phyloP scores from a whole-genome alignment of 2,113 vertebrate species.

The Zosterops pallidus region DNA sequence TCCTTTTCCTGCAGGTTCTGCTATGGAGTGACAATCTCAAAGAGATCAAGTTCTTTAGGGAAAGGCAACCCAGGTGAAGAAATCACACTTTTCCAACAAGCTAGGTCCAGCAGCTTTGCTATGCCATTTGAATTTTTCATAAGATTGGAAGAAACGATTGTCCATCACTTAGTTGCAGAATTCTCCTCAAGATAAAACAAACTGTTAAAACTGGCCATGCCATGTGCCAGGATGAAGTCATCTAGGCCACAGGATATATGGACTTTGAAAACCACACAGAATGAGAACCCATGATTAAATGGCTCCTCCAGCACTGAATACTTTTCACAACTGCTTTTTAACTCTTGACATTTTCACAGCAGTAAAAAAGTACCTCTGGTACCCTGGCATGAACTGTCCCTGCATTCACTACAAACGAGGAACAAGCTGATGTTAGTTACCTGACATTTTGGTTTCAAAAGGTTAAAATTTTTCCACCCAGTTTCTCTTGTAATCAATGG shows the following conservation, averaged over 20 bases:
- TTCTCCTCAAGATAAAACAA: not conserved
- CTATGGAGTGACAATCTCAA: not conserved
- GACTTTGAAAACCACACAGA: not conserved
- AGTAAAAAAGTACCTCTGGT: not conserved
- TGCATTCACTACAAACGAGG: not conserved
- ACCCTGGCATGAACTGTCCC: not conserved
- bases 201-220: not conserved
- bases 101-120: not conserved
- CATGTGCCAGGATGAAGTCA: not conserved
- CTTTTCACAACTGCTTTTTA: conserved; percentile 20
- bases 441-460: conserved; percentile 49
- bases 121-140: not conserved
- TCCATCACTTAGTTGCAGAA: not conserved
- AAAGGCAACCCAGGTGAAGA: not conserved
- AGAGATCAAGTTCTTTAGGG: not conserved
- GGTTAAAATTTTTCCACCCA: not conserved
- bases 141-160: not conserved
- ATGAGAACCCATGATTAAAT: not conserved
- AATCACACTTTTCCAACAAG: not conserved
- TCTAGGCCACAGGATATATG: not conserved
- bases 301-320: not conserved
- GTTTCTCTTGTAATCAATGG: conserved; percentile 9
- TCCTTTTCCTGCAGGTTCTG: not conserved
- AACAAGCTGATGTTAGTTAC: not conserved
- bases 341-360: conserved; percentile 41